Base-by-base conservation (phyloP, 1,140 invertebrate genomes). In the Stratiolaelaps scimitus region DNA sequence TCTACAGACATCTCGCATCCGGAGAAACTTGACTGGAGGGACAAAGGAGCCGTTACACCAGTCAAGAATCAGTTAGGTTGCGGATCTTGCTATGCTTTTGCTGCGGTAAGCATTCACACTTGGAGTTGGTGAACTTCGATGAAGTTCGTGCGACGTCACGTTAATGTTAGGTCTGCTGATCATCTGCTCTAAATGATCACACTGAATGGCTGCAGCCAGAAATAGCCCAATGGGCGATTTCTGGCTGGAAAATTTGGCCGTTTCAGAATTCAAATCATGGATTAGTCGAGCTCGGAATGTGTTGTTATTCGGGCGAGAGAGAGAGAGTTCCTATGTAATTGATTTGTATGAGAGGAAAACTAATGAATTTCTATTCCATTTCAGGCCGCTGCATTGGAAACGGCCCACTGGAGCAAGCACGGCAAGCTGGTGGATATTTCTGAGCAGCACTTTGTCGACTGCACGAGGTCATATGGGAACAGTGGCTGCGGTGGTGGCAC, bases 21-120 rank as follows among this genome's bases (percentile, higher is more conserved):
- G 0, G 70, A 68, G 1, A 67, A 69, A 43, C 74, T 79, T 30
- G 78, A 79, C 71, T 79, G 78, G 78, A 73, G 77, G 40, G 71
- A 64, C 0, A 72, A 78, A 64, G 76, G 76, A 17, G 76, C 75
- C 67, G 78, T 79, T 13, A 79, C 77, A 1, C 70, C 72, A n/a
- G 76, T 79, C 6, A 77, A 77, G 67, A 72, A 78, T 68, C 79
- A 81, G 71, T 76, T 72, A 17, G 47, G 69, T 19, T 75, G 74
- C 60, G 74, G 74, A 7, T 74, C 72, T 20, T 75, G 73, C 65
- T 75, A 70, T 68, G 71, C 74, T 1, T 75, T 75, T 64, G 68
- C 66, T 45, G 67, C 71, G 5, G 47, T 48, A 15, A 48, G 47
- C 28, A 23, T 4, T 23, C 19, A 4, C 44, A 13, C 44, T 45